Evolutionary conservation across 2,797 vertebrate species (phyloP).

Genomic region (Pseudochirops corinnae): DNA sequence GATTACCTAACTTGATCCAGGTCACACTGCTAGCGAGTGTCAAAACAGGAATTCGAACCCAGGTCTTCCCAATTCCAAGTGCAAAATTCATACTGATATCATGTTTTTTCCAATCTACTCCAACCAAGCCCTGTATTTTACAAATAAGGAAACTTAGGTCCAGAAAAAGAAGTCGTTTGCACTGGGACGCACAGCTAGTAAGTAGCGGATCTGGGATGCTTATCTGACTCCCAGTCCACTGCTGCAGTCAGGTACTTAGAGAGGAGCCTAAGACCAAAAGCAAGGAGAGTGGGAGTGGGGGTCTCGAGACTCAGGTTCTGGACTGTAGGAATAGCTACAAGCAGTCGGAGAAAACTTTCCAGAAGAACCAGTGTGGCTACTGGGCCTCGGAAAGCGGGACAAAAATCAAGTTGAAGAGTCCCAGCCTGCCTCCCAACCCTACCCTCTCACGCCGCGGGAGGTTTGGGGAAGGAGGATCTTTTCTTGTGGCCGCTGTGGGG

Average conservation of each 20-base stretch:
- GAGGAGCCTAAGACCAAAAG: background rate
- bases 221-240: background rate
- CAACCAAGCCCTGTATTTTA: background rate
- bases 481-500: background rate
- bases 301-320: background rate
- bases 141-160: background rate
- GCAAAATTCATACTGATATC: background rate
- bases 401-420: background rate
- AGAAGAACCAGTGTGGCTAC: background rate
- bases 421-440: background rate
- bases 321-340: background rate
- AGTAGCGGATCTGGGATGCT: background rate
- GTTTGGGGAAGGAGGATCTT: background rate
- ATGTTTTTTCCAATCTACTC: background rate
- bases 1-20: background rate
- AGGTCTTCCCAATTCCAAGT: background rate
- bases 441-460: background rate
- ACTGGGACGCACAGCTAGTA: background rate
- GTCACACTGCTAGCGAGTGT: background rate
- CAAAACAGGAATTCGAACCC: background rate
- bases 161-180: background rate
- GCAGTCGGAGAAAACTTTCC: background rate
- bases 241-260: background rate
- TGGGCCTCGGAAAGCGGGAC: background rate
- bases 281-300: background rate